A percentile compares a stretch with the other conserved stretches of the same genome.
These are phyloP conservation scores for Labrus mixtus DNA, from an alignment of 2,113 vertebrate species.

Conservation along the genomic window DNA sequence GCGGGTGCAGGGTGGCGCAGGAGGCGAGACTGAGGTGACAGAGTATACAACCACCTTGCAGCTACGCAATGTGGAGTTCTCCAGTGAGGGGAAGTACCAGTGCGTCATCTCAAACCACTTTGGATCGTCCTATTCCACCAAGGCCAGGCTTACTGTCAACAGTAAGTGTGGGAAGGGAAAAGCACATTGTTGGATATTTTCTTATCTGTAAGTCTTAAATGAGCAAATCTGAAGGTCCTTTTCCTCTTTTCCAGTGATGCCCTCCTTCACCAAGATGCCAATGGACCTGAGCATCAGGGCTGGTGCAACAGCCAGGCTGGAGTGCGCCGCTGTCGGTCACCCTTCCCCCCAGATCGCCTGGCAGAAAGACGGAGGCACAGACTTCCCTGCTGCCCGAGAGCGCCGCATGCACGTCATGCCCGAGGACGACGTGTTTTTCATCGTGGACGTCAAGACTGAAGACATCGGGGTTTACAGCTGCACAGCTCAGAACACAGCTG, in stretches of 20 bases:
- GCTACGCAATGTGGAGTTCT: slow-evolving; percentile 90
- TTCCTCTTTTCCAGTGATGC: slow-evolving; percentile 86
- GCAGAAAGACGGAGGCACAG: slow-evolving; percentile 97
- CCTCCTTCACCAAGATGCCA: slow-evolving; percentile 94
- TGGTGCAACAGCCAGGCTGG: slow-evolving; percentile 91
- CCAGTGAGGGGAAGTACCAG: slow-evolving; percentile 95
- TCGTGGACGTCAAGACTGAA: slow-evolving; percentile 93
- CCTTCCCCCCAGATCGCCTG: slow-evolving; percentile 96
- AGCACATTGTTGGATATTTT: background rate
- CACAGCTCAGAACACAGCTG: slow-evolving; percentile 95
- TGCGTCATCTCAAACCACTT: slow-evolving; percentile 99
- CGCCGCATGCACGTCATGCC: slow-evolving; percentile 99
- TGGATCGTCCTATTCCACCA: slow-evolving; percentile 94
- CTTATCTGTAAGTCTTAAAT: background rate
- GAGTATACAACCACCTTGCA: slow-evolving; percentile 94
- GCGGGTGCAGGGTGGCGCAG: slow-evolving; percentile 83
- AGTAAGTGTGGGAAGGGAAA: slow-evolving; percentile 83
- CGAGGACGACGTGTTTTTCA: slow-evolving; percentile 97
- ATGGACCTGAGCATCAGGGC: slow-evolving; percentile 94
- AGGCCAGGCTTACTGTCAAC: slow-evolving; percentile 96
- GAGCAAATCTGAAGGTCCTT: background rate
- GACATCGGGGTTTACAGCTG: slow-evolving; percentile 96
- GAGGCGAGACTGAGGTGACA: slow-evolving; percentile 85
- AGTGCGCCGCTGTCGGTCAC: slow-evolving; percentile 93
- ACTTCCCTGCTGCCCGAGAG: slow-evolving; percentile 95